A percentile compares a stretch with the other conserved stretches of the same genome.
phyloP scores from a whole-genome alignment of 2,888 invertebrate species.

The Lithophane leautieri region DNA sequence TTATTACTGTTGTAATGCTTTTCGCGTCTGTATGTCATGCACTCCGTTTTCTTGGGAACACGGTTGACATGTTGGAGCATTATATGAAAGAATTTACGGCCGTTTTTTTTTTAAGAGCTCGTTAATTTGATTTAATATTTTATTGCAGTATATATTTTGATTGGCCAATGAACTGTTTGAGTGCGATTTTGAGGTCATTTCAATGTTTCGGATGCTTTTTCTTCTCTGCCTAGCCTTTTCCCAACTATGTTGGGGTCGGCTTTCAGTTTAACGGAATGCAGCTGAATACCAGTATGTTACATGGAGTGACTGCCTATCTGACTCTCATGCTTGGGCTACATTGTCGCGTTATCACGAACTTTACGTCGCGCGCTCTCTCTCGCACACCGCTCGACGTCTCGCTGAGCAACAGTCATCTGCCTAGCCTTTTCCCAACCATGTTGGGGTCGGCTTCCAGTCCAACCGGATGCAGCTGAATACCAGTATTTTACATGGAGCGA shows the following conservation, averaged over 20 bases:
- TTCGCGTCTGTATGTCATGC: conserved; percentile 30
- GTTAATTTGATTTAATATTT: conserved; percentile 29
- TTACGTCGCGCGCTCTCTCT: no score
- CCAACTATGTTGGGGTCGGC: neutral
- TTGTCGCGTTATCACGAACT: no score
- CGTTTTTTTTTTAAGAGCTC: neutral
- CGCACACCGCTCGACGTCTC: no score
- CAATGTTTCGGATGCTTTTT: conserved; percentile 30
- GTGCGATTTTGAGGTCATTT: conserved; percentile 20
- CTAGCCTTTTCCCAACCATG: no score
- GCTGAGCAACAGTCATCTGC: no score
- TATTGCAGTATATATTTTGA: conserved; percentile 39
- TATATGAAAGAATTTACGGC: conserved; percentile 35
- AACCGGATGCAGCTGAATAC: no score
- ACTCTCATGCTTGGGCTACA: no score
- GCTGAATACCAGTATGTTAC: neutral
- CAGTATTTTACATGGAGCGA: no score
- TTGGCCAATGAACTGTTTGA: conserved; percentile 41
- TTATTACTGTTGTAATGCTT: conserved; percentile 36
- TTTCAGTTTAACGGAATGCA: neutral
- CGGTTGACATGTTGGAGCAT: conserved; percentile 31
- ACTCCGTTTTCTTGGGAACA: conserved; percentile 34
- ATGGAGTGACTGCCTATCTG: neutral
- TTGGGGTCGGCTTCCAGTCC: no score
- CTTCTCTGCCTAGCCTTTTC: neutral